Evolutionary conservation across 2,888 invertebrate species (phyloP).

Genomic region (Oeneis ivallda): DNA sequence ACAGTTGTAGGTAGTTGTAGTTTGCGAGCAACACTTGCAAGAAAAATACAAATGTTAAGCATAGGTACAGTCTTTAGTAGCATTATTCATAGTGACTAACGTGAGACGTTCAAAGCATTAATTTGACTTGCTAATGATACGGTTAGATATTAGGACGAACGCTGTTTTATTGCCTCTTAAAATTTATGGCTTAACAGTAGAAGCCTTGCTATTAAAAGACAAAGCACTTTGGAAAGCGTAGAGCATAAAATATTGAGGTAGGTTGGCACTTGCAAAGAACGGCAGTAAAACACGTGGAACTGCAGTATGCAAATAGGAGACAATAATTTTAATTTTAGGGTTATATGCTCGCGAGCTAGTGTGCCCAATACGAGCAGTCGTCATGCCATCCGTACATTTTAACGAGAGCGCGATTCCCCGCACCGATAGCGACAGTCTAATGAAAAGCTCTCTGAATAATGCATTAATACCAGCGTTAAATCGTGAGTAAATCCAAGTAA

Average conservation of each 20-base stretch:
- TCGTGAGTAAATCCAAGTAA: conserved; percentile 76
- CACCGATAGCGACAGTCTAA: conserved; percentile 76
- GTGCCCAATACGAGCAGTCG: conserved; percentile 70
- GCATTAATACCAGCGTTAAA: conserved; percentile 81
- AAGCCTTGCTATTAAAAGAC: conserved; percentile 39
- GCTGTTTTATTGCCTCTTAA: conserved; percentile 30
- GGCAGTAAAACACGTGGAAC: conserved; percentile 24
- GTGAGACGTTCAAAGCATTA: neutral
- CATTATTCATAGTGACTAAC: neutral
- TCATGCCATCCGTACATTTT: conserved; percentile 80
- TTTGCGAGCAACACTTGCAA: neutral
- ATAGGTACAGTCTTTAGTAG: neutral
- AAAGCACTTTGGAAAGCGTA: conserved; percentile 39
- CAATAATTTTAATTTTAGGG: conserved; percentile 51
- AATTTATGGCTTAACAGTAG: conserved; percentile 42
- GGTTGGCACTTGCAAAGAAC: conserved; percentile 44
- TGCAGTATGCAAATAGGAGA: conserved; percentile 27
- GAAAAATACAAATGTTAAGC: no score
- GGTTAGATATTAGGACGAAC: neutral
- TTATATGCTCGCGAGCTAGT: conserved; percentile 58
- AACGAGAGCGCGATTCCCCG: conserved; percentile 77
- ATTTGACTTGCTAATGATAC: conserved; percentile 14
- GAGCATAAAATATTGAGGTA: conserved; percentile 42
- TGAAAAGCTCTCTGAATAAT: conserved; percentile 81
- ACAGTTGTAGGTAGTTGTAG: no score